Conservation (phyloP, 1,140 invertebrate genomes). For the Bombus difficillimus region DNA sequence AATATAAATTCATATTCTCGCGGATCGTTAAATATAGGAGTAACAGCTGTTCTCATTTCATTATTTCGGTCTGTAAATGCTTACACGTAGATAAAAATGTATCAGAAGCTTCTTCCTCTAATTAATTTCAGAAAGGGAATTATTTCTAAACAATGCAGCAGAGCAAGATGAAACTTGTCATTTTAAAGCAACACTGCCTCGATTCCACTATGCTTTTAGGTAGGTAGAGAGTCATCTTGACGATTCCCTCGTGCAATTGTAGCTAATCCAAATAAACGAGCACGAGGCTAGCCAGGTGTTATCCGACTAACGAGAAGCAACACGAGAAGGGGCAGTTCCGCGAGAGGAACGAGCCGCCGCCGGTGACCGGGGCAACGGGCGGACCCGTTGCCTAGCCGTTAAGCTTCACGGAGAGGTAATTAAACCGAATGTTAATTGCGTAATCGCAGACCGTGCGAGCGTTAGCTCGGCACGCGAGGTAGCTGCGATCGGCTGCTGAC, state of each 20-base stretch:
- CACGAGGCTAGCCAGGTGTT: constrained; percentile 49
- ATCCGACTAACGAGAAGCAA: constrained; percentile 60
- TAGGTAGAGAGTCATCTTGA: neutral
- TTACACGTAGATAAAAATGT: neutral
- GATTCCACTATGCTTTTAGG: neutral
- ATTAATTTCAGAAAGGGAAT: neutral
- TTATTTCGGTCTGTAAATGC: neutral
- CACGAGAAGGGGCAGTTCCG: constrained; percentile 55
- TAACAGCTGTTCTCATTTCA: neutral
- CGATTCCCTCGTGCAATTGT: constrained; percentile 27
- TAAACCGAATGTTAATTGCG: constrained; percentile 68
- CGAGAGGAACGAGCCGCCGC: constrained; percentile 37
- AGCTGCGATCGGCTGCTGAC: constrained; percentile 56
- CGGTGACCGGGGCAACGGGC: constrained; percentile 57
- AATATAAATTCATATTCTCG: neutral
- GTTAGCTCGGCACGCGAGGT: constrained; percentile 55
- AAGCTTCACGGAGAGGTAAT: constrained; percentile 55
- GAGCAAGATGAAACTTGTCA: neutral
- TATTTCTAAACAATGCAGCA: neutral
- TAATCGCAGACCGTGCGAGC: constrained; percentile 44
- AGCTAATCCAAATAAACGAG: constrained; percentile 43
- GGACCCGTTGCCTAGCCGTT: constrained; percentile 59
- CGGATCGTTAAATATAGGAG: neutral
- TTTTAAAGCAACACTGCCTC: neutral
- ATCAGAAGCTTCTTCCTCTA: neutral